A percentile compares a stretch with the other conserved stretches of the same genome.
phyloP scores from a whole-genome alignment of 2,113 vertebrate genomes.

The Tychaedon coryphoeus region DNA sequence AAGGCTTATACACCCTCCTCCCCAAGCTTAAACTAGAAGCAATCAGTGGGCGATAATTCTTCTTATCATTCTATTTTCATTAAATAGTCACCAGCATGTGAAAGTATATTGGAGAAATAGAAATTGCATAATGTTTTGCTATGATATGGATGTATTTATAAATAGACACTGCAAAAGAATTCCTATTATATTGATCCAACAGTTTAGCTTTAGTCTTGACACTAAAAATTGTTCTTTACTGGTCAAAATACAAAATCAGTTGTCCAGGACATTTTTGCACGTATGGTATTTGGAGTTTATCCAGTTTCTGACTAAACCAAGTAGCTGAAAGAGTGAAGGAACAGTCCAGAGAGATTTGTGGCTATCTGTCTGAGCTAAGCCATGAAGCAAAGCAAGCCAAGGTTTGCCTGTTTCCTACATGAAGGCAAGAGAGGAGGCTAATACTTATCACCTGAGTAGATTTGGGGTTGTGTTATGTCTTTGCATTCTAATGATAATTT shows the following conservation, averaged over 20 bases:
- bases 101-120: not conserved
- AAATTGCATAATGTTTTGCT: conserved; percentile 5
- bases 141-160: not conserved
- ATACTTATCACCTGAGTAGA: not conserved
- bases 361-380: not conserved
- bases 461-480: not conserved
- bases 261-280: not conserved
- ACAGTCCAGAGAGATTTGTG: not conserved
- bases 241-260: not conserved
- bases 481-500: not conserved
- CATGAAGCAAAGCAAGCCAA: not conserved
- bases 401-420: not conserved
- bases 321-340: not conserved
- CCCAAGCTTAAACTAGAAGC: conserved; percentile 67
- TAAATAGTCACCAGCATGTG: conserved; percentile 47
- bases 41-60: conserved; percentile 64
- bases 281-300: not conserved
- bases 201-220: not conserved
- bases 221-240: not conserved
- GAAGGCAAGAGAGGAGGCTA: not conserved
- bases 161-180: not conserved
- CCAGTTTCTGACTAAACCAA: not conserved
- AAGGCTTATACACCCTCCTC: conserved; percentile 40
- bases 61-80: conserved; percentile 62
- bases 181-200: not conserved